These are phyloP conservation scores for Plemyria rubiginata DNA, from an alignment of 2,888 invertebrate genomes.

Conservation along the genomic window DNA sequence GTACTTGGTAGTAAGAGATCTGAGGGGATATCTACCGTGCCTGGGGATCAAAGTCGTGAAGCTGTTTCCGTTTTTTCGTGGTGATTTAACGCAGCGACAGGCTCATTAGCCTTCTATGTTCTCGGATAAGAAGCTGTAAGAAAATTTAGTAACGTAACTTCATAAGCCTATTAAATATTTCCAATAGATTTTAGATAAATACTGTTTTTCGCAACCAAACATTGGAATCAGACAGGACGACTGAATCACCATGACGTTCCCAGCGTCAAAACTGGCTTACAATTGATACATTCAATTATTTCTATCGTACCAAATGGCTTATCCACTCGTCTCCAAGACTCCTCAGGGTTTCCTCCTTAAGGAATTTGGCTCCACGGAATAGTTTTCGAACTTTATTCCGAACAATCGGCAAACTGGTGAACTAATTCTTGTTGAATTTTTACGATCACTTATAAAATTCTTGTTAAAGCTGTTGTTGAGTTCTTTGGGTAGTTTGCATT, in stretches of 20 bases:
- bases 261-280: not conserved
- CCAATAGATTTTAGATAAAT: too few species aligned
- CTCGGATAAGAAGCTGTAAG: too few species aligned
- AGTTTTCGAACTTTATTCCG: constrained; percentile 67
- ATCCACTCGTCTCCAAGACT: constrained; percentile 36
- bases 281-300: not conserved
- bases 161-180: too few species aligned
- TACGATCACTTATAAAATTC: constrained; percentile 31
- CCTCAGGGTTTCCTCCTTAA: constrained; percentile 47
- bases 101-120: too few species aligned
- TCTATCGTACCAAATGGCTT: not conserved
- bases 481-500: constrained; percentile 9
- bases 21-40: too few species aligned
- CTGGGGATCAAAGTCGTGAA: too few species aligned
- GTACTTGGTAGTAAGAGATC: too few species aligned
- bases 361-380: constrained; percentile 68
- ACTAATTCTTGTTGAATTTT: constrained; percentile 46
- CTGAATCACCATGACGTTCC: not conserved
- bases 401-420: constrained; percentile 51
- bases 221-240: not conserved
- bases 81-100: too few species aligned
- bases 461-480: constrained; percentile 21
- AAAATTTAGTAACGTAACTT: too few species aligned
- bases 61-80: too few species aligned
- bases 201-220: not conserved